Base-by-base conservation (phyloP, 2,888 invertebrate species). In the Stenoptilia bipunctidactyla region DNA sequence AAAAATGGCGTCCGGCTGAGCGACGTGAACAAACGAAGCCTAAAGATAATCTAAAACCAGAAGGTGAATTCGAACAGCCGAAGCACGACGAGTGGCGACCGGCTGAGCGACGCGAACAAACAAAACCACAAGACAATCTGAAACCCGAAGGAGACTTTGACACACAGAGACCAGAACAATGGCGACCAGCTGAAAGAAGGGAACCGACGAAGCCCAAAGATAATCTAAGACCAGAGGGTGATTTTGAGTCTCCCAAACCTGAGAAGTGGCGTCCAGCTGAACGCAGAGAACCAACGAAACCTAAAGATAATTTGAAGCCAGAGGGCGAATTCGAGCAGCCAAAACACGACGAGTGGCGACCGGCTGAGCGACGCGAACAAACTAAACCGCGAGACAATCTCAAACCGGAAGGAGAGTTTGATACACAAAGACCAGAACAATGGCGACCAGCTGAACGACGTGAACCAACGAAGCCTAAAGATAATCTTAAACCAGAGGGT, bases 401-500 rank as follows among this genome's bases (percentile, higher is more conserved):
- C 0, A 61, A 61, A 34, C 83, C 85, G 0, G 88, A 87, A 52
- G 88, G 88, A 0, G 85, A 86, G 0, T 86, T 87, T 47, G 73
- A 83, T 36, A 50, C 64, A 34, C 83, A 74, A 0, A 58, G 63
- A 9, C 59, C 62, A 4, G 58, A 61, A 1, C 56, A 66, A 44
- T 67, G 66, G 51, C 64, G 66, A 0, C 85, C 85, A 1, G 69
- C 67, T 9, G 80, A 84, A 44, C 47, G 79, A 2, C 67, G 60
- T 1, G 48, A 49, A 2, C 61, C 58, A 0, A 74, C 57, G 10
- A 72, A 61, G 49, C 85, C 74, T 1, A 50, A 73, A 15, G 86
- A 86, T 51, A 86, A 86, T 48, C 49, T 86, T 0, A 58, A 50
- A 36, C 72, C 79, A 0, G 85, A 85, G 49, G 88, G 88, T 3